Percentiles rank a stretch among this genome's conserved stretches.
Evolutionary conservation across 1,140 invertebrate species (phyloP).

Genomic region (Eupeodes corollae): DNA sequence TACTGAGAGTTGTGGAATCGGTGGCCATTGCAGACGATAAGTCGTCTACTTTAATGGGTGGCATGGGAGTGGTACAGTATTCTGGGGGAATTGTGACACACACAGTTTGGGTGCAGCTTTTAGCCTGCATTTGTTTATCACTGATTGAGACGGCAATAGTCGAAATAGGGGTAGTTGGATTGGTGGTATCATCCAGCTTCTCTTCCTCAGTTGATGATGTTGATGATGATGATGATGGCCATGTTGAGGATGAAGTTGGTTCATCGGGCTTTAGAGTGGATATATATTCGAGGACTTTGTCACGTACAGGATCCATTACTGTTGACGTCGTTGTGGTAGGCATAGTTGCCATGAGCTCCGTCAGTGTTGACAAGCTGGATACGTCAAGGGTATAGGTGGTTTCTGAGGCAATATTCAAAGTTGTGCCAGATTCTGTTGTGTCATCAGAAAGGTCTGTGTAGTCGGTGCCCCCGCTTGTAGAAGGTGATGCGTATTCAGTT

Average conservation of each 20-base stretch:
- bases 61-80: too few relatives aligned
- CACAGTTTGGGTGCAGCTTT: slow-evolving; percentile 8
- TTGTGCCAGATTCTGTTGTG: background rate
- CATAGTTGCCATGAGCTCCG: background rate
- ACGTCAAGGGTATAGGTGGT: background rate
- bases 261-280: background rate
- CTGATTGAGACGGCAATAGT: slow-evolving; percentile 6
- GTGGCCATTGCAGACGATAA: slow-evolving; percentile 16
- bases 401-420: background rate
- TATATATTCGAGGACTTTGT: background rate
- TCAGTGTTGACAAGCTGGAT: background rate
- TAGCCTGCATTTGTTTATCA: slow-evolving; percentile 9
- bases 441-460: background rate
- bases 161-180: slow-evolving; percentile 4
- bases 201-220: slow-evolving; percentile 8
- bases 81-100: too few relatives aligned
- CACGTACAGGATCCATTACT: background rate
- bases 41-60: slow-evolving; percentile 2
- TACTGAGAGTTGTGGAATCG: slow-evolving; percentile 14
- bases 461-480: background rate
- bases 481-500: too few relatives aligned
- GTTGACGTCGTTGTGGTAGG: background rate
- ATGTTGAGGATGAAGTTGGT: slow-evolving; percentile 5
- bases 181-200: background rate
- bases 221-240: slow-evolving; percentile 5